phyloP scores from a whole-genome alignment of 2,113 vertebrate species.

The Grammomys surdaster region DNA sequence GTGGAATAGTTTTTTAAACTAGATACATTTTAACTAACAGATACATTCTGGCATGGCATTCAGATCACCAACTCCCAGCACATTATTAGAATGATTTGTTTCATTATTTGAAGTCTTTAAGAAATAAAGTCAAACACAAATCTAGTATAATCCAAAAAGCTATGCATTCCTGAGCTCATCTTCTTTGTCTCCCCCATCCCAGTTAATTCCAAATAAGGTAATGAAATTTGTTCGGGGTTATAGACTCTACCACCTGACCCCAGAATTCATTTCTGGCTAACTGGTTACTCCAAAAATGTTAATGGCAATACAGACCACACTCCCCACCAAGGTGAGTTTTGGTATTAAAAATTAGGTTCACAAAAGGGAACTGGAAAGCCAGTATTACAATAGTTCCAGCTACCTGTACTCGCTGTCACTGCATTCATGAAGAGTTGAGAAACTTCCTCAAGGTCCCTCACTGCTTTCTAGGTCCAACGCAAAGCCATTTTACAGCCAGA shows the following conservation, averaged over 20 bases:
- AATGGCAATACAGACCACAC: neutral
- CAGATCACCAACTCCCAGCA: neutral
- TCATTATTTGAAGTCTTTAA: neutral
- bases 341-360: constrained; percentile 22
- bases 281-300: neutral
- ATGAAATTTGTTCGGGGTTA: neutral
- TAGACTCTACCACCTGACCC: neutral
- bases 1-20: neutral
- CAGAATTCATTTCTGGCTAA: neutral
- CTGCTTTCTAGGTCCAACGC: neutral
- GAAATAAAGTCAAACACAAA: constrained; percentile 43
- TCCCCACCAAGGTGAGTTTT: neutral
- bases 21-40: neutral
- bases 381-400: neutral
- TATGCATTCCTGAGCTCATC: neutral
- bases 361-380: neutral
- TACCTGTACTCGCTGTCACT: neutral
- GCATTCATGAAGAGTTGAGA: neutral
- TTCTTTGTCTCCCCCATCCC: neutral
- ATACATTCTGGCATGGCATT: neutral
- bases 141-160: neutral
- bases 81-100: neutral
- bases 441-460: neutral
- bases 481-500: neutral
- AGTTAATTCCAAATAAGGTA: constrained; percentile 13